phyloP scores from a whole-genome alignment of 2,113 vertebrate genomes.

The Chaetura pelagica region DNA sequence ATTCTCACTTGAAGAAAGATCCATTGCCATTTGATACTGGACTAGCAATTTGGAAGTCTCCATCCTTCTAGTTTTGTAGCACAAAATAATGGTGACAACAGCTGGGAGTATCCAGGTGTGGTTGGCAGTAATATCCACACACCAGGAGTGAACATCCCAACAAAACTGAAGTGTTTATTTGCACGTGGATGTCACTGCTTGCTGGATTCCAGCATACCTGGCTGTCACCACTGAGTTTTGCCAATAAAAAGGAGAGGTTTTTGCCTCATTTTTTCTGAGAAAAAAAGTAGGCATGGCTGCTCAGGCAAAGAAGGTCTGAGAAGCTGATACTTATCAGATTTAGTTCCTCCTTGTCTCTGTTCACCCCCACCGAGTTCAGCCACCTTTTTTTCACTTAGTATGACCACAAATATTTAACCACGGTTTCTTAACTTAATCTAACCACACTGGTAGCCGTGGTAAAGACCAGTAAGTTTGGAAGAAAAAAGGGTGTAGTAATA shows the following conservation, averaged over 20 bases:
- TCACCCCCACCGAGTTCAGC: background rate
- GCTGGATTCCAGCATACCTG: slow-evolving; percentile 66
- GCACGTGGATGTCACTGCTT: slow-evolving; percentile 56
- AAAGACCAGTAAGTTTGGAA: background rate
- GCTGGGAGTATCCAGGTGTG: slow-evolving; percentile 31
- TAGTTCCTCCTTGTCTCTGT: background rate
- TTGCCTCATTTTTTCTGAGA: slow-evolving; percentile 37
- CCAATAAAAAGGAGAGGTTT: slow-evolving; percentile 40
- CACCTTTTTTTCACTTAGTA: slow-evolving; percentile 1
- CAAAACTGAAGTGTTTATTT: slow-evolving; percentile 55
- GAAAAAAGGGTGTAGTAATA: background rate
- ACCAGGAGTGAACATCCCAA: slow-evolving; percentile 53
- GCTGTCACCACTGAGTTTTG: slow-evolving; percentile 44
- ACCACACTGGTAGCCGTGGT: slow-evolving; percentile 13
- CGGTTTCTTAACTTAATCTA: background rate
- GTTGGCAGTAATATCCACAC: slow-evolving; percentile 33
- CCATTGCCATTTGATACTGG: background rate
- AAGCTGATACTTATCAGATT: background rate
- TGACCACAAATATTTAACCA: background rate
- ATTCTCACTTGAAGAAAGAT: background rate
- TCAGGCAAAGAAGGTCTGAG: background rate
- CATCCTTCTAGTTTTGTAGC: background rate
- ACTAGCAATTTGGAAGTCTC: background rate
- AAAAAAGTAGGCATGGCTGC: slow-evolving; percentile 15
- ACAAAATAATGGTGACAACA: background rate